These are phyloP conservation scores for Pampusana beccarii DNA, from an alignment of 2,113 vertebrate species.

Conservation along the genomic window DNA sequence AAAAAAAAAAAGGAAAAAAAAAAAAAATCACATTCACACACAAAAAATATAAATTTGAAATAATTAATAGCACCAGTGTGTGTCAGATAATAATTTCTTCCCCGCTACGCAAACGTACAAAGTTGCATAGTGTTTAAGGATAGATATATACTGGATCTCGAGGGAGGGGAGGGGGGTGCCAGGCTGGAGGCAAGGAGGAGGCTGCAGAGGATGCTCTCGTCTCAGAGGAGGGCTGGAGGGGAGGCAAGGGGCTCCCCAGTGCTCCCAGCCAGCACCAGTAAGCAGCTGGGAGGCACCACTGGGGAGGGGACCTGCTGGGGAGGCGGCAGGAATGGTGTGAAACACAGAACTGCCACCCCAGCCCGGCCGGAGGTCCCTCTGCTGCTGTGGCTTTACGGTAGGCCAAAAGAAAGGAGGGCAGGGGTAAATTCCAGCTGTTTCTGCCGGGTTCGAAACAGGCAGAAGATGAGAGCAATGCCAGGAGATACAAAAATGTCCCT, in stretches of 20 bases:
- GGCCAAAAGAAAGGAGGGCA: not conserved
- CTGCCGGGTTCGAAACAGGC: not conserved
- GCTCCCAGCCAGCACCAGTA: constrained; percentile 2
- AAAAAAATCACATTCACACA: constrained; percentile 88
- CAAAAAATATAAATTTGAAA: constrained; percentile 99
- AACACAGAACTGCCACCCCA: constrained; percentile 38
- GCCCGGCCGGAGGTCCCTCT: constrained; percentile 5
- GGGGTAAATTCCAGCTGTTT: not conserved
- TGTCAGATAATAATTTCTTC: constrained; percentile 93
- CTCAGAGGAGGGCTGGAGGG: not conserved
- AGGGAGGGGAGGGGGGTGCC: constrained; percentile 32
- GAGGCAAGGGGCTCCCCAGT: not conserved
- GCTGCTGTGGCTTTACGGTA: not conserved
- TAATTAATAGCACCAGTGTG: constrained; percentile 99
- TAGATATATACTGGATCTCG: constrained; percentile 71
- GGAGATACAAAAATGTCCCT: not conserved
- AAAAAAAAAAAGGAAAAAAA: constrained; percentile 33
- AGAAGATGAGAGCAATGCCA: not conserved
- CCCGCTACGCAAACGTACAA: constrained; percentile 89
- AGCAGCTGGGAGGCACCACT: not conserved
- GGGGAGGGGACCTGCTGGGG: constrained; percentile 9
- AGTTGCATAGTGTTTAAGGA: constrained; percentile 95
- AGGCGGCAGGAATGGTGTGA: not conserved
- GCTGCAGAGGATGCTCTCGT: constrained; percentile 30
- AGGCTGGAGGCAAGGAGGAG: constrained; percentile 41